phyloP scores from a whole-genome alignment of 2,797 vertebrate genomes.

The Allobates femoralis region DNA sequence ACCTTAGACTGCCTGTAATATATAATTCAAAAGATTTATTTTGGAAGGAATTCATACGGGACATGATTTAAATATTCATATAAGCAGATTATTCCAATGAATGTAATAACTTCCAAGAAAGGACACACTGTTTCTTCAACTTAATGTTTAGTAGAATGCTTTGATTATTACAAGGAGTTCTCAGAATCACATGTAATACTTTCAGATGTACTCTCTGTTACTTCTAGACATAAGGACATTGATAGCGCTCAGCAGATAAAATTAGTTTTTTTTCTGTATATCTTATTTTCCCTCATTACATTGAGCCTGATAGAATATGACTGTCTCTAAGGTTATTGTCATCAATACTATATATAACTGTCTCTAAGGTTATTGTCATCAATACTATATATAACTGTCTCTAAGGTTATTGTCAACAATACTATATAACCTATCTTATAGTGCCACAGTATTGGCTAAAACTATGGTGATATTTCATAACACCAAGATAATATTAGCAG shows the following conservation, averaged over 20 bases:
- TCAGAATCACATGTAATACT: conserved; percentile 51
- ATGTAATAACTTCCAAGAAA: conserved; percentile 63
- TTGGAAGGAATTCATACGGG: conserved; percentile 57
- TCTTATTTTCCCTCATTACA: conserved; percentile 7
- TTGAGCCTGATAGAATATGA: background rate
- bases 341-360: background rate
- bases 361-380: background rate
- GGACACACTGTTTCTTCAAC: conserved; percentile 59
- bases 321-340: background rate
- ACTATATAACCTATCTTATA: background rate
- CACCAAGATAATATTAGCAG: background rate
- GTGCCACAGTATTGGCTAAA: background rate
- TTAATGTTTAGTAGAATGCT: conserved; percentile 54
- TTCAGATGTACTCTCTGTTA: conserved; percentile 48
- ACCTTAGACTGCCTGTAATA: conserved; percentile 55
- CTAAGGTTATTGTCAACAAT: background rate
- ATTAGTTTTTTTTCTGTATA: conserved; percentile 8
- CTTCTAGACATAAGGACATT: conserved; percentile 48
- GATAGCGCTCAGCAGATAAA: conserved; percentile 35
- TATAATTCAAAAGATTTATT: conserved; percentile 64
- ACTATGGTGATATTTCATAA: background rate
- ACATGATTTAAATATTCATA: conserved; percentile 64
- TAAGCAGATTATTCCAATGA: conserved; percentile 62
- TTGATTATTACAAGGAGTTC: conserved; percentile 57
- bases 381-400: background rate